phyloP scores from a whole-genome alignment of 2,888 invertebrate genomes.

The Argyresthia goedartella region DNA sequence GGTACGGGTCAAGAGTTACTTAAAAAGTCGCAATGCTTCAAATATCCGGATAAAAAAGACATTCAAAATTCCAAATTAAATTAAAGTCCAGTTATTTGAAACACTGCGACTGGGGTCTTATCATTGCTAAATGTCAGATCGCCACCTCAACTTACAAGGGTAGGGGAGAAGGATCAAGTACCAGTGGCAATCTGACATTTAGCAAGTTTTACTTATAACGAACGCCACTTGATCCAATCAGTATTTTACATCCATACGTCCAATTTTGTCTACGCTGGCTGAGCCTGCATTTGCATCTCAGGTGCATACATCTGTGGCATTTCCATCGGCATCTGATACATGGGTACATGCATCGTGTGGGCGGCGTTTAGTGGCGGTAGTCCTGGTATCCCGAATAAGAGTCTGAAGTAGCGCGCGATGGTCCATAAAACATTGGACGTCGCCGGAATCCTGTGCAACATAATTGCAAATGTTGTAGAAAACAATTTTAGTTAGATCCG shows the following conservation, averaged over 20 bases:
- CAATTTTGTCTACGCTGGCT: conserved; percentile 50
- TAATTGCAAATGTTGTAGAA: conserved; percentile 18
- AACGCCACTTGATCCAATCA: conserved; percentile 56
- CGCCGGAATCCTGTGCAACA: conserved; percentile 62
- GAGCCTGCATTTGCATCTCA: conserved; percentile 34
- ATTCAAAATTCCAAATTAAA: conserved; percentile 12
- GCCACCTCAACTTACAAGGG: conserved; percentile 32
- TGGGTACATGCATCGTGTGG: conserved; percentile 55
- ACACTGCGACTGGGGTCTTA: conserved; percentile 37
- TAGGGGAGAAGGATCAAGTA: conserved; percentile 40
- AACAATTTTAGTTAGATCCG: too few species aligned
- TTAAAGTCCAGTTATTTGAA: conserved; percentile 39
- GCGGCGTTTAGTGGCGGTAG: conserved; percentile 46
- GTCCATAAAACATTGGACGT: conserved; percentile 68
- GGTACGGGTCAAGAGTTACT: conserved; percentile 21
- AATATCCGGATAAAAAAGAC: conserved; percentile 26
- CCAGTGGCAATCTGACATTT: conserved; percentile 64
- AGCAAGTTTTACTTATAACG: conserved; percentile 30
- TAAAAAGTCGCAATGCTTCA: conserved; percentile 34
- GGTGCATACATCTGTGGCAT: conserved; percentile 43
- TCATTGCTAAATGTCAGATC: conserved; percentile 62
- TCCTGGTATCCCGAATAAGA: conserved; percentile 57
- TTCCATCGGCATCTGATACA: conserved; percentile 34
- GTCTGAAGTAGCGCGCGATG: conserved; percentile 65
- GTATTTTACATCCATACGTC: conserved; percentile 35